Evolutionary conservation across 1,140 invertebrate genomes (phyloP), one percentile per base, ranked within the genome.

Genomic region (Stenopsyche tienmushanensis): DNA sequence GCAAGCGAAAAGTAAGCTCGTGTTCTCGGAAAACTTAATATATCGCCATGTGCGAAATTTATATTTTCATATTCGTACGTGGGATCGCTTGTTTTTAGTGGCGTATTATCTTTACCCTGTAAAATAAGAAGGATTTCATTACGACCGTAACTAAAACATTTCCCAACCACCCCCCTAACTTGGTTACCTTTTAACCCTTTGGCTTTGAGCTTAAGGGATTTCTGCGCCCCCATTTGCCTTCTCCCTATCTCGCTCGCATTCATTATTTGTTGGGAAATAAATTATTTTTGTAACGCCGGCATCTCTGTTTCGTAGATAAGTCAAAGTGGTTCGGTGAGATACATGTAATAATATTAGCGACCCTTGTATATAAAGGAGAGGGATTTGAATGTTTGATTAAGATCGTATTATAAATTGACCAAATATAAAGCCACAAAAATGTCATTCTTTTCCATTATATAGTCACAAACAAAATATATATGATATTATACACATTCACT

Each of bases 111-210:
- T 68, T 68, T 62, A 34, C 25, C 52, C 34, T 42, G 55, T 52
- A 63, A 66, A 66, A 69, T 69, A 69, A 66, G 64, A 64, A 66
- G 64, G 64, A 66, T 69, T 65, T 69, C 67, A 62, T 69, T 65
- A 69, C 45, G 44, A 17, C 29, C 44, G 49, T 49, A 44, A 64
- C 62, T 65, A 57, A 63, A 69, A 62, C 45, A 41, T 47, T 25
- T 17, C 41, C 55, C 41, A 17, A 47, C 64, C 34, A 44, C 26
- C 24, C 44, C 25, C 24, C 44, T 65, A 69, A 69, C 67, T 69
- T 57, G 23, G 67, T 66, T 69, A 69, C 67, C 67, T 69, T 69
- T 69, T 69, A 69, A 69, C 67, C 67, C 67, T 69, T 69, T 66
- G 67, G 64, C 67, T 66, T 65, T 63, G 59, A 60, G 64, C 67